A percentile compares a stretch with the other conserved stretches of the same genome.
phyloP scores from a whole-genome alignment of 2,797 vertebrate genomes.

The Jordanella pulchra region DNA sequence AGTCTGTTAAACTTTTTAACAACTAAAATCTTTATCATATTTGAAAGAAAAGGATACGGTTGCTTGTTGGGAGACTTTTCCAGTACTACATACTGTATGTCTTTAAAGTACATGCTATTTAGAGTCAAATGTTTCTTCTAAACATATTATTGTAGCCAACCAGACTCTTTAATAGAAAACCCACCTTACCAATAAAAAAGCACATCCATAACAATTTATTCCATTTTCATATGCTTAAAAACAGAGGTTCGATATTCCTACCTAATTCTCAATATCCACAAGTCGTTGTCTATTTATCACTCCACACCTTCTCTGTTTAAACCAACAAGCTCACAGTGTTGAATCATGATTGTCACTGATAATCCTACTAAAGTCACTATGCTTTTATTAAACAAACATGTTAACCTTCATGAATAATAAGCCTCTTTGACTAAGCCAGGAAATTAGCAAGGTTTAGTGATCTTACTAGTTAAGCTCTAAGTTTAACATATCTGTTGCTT shows the following conservation, averaged over 20 bases:
- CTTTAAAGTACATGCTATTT: too few species aligned
- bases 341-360: background rate
- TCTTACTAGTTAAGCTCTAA: background rate
- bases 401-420: background rate
- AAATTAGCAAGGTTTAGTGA: background rate
- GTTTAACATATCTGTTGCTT: background rate
- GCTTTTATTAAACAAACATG: background rate
- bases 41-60: background rate
- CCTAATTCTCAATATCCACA: background rate
- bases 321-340: background rate
- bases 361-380: background rate
- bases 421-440: background rate
- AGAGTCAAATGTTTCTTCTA: too few species aligned
- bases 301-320: background rate
- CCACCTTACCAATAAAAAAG: background rate
- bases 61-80: background rate
- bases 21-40: background rate
- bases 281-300: background rate
- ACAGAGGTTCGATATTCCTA: background rate
- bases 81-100: too few species aligned
- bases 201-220: background rate
- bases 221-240: background rate
- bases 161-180: background rate
- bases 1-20: background rate
- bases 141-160: too few species aligned